phyloP scores from a whole-genome alignment of 2,888 invertebrate species.

The Ectobius pallidus region DNA sequence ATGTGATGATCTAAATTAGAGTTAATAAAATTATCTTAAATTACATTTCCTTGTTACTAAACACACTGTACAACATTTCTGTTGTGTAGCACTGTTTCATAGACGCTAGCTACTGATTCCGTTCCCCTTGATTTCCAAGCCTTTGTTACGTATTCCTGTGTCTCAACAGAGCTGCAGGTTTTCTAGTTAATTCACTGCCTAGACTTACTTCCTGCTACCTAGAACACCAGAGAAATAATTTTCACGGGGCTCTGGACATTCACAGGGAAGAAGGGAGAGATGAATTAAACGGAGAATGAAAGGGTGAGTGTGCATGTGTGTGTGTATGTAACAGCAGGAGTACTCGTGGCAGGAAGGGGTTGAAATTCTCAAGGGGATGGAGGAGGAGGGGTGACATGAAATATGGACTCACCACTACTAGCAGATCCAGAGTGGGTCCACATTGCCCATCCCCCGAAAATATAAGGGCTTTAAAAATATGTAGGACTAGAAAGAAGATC shows the following conservation, averaged over 20 bases:
- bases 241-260: constrained; percentile 26
- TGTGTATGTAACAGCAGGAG: not conserved
- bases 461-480: constrained; percentile 20
- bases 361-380: constrained; percentile 24
- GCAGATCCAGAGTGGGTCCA: not conserved
- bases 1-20: too few relatives aligned
- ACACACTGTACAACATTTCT: too few relatives aligned
- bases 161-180: too few relatives aligned
- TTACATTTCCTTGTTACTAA: too few relatives aligned
- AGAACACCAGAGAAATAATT: not conserved
- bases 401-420: constrained; percentile 23
- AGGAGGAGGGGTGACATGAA: constrained; percentile 13
- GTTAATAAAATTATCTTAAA: too few relatives aligned
- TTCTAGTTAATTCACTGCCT: too few relatives aligned
- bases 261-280: not conserved
- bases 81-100: too few relatives aligned
- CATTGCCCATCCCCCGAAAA: not conserved
- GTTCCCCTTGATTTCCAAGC: too few relatives aligned
- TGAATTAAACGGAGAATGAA: constrained; percentile 11
- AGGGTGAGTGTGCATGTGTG: not conserved
- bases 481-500: not conserved
- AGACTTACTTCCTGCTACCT: too few relatives aligned
- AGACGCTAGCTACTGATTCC: too few relatives aligned
- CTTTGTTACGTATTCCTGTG: too few relatives aligned
- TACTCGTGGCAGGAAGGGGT: constrained; percentile 16